Evolutionary conservation across 2,888 invertebrate genomes (phyloP).

Genomic region (Neoscelio sp.): DNA sequence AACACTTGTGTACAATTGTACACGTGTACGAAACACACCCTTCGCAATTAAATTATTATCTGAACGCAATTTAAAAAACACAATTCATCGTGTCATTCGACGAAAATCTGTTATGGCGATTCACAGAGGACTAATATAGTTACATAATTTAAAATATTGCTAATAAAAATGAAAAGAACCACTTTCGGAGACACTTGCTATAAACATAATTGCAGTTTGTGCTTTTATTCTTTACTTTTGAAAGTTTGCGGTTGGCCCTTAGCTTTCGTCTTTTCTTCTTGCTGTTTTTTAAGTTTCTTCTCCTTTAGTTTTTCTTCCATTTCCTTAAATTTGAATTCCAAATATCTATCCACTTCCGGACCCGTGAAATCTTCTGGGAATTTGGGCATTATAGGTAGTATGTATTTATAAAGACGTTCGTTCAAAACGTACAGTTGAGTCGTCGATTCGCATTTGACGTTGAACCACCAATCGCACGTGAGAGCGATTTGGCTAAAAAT

Average conservation of each 20-base stretch:
- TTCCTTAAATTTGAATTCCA: conserved; percentile 93
- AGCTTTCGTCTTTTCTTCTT: conserved; percentile 77
- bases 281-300: conserved; percentile 84
- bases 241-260: conserved; percentile 63
- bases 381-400: conserved; percentile 92
- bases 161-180: too few species aligned
- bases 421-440: conserved; percentile 94
- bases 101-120: too few species aligned
- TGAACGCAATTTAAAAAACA: too few species aligned
- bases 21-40: too few species aligned
- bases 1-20: too few species aligned
- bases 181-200: too few species aligned
- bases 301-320: conserved; percentile 92
- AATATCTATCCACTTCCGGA: conserved; percentile 93
- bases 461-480: conserved; percentile 97
- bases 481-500: conserved; percentile 95
- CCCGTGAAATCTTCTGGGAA: conserved; percentile 96
- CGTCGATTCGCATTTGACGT: conserved; percentile 93
- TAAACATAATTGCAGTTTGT: too few species aligned
- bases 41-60: too few species aligned
- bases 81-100: too few species aligned
- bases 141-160: too few species aligned
- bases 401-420: conserved; percentile 94
- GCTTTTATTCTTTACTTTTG: conserved; percentile 57
- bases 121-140: too few species aligned